Evolutionary conservation across 2,797 vertebrate genomes (phyloP), one percentile per base, ranked within the genome.

Genomic region (Ctenosaura bakeri): DNA sequence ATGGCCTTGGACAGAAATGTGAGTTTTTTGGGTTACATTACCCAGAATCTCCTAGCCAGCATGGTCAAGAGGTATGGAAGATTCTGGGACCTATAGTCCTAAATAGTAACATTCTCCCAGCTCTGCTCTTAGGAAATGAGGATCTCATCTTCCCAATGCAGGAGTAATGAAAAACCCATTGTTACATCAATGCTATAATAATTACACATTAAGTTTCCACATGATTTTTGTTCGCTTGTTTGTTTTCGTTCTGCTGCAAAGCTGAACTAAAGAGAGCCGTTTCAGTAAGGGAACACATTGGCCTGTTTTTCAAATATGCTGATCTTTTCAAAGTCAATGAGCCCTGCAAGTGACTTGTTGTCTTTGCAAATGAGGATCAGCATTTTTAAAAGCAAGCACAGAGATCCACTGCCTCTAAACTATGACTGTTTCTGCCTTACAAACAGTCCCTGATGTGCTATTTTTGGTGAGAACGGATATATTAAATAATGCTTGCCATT

Each of bases 91-190:
- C 29, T 13, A 9, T 32, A 10, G 32, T 71, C 14, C 71, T 20
- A 62, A 62, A 62, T 20, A 62, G 29, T 12, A 32, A 69, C 7
- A 10, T 32, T 69, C 8, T 69, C 64, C 26, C 64, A 69, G 64
- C 59, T 62, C 3, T 92, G 87, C 92, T 91, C 89, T 84, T 93
- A 90, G 82, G 88, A 88, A 90, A 86, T 16, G 59, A 66, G 26
- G 16, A 24, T 32, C 64, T 81, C 0, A 0, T 76, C 4, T 1
- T 80, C 56, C 76, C 46, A 0, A 0, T 0, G 0, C 56, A 80
- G 46, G 13, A n/a, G 54, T 88, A 35, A 0, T 0, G 0, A 0
- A 54, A 80, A 52, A 66, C 78, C 13, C 8, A 29, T 13, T 81
- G 20, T 81, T 90, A 74, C 35, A 80, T 59, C 14, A 46, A 18